phyloP scores from a whole-genome alignment of 2,797 vertebrate genomes.

The Sparus aurata region DNA sequence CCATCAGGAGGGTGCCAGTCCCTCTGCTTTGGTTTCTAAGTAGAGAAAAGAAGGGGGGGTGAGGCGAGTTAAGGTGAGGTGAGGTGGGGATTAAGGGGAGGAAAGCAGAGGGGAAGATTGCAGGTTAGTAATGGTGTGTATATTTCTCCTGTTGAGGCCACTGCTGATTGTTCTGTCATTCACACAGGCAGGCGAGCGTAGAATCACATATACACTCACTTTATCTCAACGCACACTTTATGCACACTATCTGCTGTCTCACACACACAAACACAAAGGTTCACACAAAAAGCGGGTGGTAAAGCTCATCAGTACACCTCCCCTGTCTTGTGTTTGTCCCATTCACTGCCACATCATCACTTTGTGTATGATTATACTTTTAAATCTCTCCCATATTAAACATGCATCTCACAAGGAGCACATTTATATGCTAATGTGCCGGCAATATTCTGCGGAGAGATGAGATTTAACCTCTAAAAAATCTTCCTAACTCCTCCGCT shows the following conservation, averaged over 20 bases:
- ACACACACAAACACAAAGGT: slow-evolving; percentile 36
- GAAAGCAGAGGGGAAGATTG: background rate
- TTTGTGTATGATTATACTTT: slow-evolving; percentile 85
- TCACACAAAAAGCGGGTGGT: slow-evolving; percentile 48
- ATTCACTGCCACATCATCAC: slow-evolving; percentile 84
- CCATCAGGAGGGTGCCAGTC: slow-evolving; percentile 99
- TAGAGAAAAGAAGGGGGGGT: background rate
- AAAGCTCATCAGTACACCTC: slow-evolving; percentile 74
- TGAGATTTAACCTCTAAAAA: slow-evolving; percentile 85
- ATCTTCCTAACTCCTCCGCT: slow-evolving; percentile 70
- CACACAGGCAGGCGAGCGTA: slow-evolving; percentile 52
- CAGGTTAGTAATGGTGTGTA: slow-evolving; percentile 71
- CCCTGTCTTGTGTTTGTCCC: slow-evolving; percentile 77
- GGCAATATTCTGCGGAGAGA: slow-evolving; percentile 77
- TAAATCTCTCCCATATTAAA: slow-evolving; percentile 83
- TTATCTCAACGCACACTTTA: slow-evolving; percentile 56
- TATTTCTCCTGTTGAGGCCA: slow-evolving; percentile 66
- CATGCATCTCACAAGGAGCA: slow-evolving; percentile 80
- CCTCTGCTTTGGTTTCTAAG: slow-evolving; percentile 95
- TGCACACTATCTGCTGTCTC: slow-evolving; percentile 42
- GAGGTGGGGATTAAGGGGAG: slow-evolving; percentile 5
- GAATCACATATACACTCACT: slow-evolving; percentile 43
- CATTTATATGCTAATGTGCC: slow-evolving; percentile 87
- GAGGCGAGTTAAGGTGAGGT: slow-evolving; percentile 6
- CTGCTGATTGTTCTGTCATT: slow-evolving; percentile 76